Conservation (phyloP, 2,113 vertebrate species). For the Syrmaticus mikado region DNA sequence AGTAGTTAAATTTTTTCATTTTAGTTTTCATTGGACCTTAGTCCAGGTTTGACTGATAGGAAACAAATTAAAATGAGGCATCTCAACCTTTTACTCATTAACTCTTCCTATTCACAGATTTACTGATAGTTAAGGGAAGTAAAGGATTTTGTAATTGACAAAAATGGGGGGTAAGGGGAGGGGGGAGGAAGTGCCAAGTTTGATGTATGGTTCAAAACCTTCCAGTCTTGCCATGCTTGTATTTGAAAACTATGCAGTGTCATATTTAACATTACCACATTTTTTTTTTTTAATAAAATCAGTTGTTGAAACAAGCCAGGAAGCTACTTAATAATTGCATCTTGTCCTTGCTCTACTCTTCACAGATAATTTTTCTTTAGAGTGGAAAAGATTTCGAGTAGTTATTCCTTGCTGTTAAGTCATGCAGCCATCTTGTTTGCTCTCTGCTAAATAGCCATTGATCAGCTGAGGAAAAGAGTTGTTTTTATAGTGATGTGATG, state of each 20-base stretch:
- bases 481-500: not conserved
- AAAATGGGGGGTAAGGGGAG: not conserved
- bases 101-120: not conserved
- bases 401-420: not conserved
- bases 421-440: not conserved
- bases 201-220: not conserved
- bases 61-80: not conserved
- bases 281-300: not conserved
- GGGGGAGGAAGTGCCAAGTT: no score
- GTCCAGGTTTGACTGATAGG: not conserved
- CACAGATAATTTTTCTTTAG: not conserved
- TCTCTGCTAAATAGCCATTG: not conserved
- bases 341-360: not conserved
- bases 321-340: not conserved
- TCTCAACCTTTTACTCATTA: not conserved
- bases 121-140: not conserved
- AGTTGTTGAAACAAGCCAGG: not conserved
- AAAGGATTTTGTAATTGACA: not conserved
- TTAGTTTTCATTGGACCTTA: not conserved
- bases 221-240: not conserved
- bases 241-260: not conserved
- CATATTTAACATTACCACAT: not conserved
- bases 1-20: not conserved
- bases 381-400: not conserved
- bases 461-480: not conserved